Evolutionary conservation across 2,888 invertebrate genomes (phyloP).

Genomic region (Hirtodrosophila alboralis): DNA sequence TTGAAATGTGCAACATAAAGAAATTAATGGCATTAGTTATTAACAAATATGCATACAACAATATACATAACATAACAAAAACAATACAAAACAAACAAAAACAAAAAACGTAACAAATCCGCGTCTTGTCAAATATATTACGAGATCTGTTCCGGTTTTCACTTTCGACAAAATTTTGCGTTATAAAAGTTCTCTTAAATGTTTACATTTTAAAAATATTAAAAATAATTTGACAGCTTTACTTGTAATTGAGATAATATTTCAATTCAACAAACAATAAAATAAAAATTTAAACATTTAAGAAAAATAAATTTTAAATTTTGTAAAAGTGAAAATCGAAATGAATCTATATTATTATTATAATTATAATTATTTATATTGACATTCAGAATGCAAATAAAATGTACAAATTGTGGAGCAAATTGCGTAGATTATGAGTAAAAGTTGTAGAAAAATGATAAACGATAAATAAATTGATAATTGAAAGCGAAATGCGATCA

Average conservation of each 20-base stretch:
- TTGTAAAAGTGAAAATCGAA: too few relatives aligned
- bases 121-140: conserved; percentile 76
- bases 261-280: too few relatives aligned
- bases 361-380: conserved; percentile 45
- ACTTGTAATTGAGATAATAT: too few relatives aligned
- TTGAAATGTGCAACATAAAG: conserved; percentile 42
- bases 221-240: too few relatives aligned
- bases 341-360: conserved; percentile 41
- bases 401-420: conserved; percentile 77
- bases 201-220: too few relatives aligned
- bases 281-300: too few relatives aligned
- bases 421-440: conserved; percentile 27
- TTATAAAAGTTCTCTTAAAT: too few relatives aligned
- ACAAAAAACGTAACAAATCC: conserved; percentile 71
- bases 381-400: conserved; percentile 73
- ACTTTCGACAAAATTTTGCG: too few relatives aligned
- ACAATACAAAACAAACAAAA: conserved; percentile 36
- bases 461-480: conserved; percentile 19
- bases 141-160: too few relatives aligned
- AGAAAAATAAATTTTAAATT: too few relatives aligned
- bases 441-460: conserved; percentile 16
- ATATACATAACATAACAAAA: conserved; percentile 11
- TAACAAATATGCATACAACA: conserved; percentile 41
- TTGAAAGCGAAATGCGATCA: conserved; percentile 24
- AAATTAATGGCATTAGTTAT: conserved; percentile 66